phyloP scores from a whole-genome alignment of 2,113 vertebrate species.

The Hiodon tergisus region DNA sequence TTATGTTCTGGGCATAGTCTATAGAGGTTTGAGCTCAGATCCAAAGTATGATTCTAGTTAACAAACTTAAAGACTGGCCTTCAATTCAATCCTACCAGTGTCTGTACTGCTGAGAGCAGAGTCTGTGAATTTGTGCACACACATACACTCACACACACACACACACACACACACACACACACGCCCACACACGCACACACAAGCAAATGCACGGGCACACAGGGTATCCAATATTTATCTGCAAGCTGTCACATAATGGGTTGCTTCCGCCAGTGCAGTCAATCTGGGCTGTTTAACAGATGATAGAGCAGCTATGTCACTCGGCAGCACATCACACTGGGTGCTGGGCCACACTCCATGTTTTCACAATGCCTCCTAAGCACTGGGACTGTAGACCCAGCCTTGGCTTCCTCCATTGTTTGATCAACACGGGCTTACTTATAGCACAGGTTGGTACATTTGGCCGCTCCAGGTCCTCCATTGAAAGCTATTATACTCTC shows the following conservation, averaged over 20 bases:
- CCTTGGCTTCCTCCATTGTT: not conserved
- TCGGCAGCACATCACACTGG: constrained; percentile 4
- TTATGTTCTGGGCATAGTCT: too few relatives aligned
- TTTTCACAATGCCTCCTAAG: not conserved
- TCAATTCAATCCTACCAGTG: not conserved
- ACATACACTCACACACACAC: constrained; percentile 16
- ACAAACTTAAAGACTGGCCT: not conserved
- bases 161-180: not conserved
- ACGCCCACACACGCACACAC: constrained; percentile 28
- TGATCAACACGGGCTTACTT: not conserved
- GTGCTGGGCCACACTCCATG: not conserved
- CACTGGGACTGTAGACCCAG: not conserved
- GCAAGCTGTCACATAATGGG: constrained; percentile 57
- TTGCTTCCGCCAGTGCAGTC: constrained; percentile 45
- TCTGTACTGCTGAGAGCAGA: not conserved
- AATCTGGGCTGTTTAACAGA: constrained; percentile 42
- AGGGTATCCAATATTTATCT: constrained; percentile 58
- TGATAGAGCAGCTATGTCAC: constrained; percentile 43
- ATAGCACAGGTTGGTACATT: not conserved
- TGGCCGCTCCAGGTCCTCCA: not conserved
- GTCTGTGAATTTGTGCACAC: constrained; percentile 7
- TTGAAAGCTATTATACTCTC: too few relatives aligned
- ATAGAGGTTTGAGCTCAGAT: too few relatives aligned
- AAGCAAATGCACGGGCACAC: constrained; percentile 31
- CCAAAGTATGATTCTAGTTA: too few relatives aligned